Evolutionary conservation across 1,140 invertebrate species (phyloP).

Genomic region (Paralvinella palmiformis): DNA sequence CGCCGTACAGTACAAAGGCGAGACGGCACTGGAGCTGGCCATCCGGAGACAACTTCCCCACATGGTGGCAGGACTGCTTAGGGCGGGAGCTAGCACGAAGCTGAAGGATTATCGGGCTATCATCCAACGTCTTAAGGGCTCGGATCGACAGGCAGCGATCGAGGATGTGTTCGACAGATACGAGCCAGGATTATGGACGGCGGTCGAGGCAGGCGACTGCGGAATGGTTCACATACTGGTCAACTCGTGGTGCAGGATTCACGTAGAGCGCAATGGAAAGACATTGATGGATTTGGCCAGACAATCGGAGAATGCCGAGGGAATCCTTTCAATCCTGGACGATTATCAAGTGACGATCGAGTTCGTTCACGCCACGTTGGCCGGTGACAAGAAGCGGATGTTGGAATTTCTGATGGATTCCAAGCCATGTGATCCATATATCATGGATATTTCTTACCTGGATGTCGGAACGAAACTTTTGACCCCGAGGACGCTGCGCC

Average conservation of each 20-base stretch:
- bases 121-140: not conserved
- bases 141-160: constrained; percentile 1
- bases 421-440: constrained; percentile 27
- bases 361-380: constrained; percentile 40
- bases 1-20: constrained; percentile 23
- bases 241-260: constrained; percentile 41
- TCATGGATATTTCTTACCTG: constrained; percentile 32
- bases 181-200: constrained; percentile 35
- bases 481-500: constrained; percentile 31
- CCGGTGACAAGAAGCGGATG: constrained; percentile 36
- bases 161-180: constrained; percentile 26
- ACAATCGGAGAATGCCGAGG: not conserved
- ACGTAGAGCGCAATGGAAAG: constrained; percentile 29
- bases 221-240: constrained; percentile 33
- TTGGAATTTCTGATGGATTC: constrained; percentile 27
- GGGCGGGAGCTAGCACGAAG: not conserved
- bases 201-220: constrained; percentile 32
- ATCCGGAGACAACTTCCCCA: constrained; percentile 22
- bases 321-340: constrained; percentile 31
- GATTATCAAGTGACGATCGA: constrained; percentile 39
- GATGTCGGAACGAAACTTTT: constrained; percentile 32
- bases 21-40: constrained; percentile 31
- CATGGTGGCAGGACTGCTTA: not conserved
- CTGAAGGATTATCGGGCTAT: not conserved
- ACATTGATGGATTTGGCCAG: not conserved